Evolutionary conservation across 2,113 vertebrate genomes (phyloP).

Genomic region (Mixornis gularis): DNA sequence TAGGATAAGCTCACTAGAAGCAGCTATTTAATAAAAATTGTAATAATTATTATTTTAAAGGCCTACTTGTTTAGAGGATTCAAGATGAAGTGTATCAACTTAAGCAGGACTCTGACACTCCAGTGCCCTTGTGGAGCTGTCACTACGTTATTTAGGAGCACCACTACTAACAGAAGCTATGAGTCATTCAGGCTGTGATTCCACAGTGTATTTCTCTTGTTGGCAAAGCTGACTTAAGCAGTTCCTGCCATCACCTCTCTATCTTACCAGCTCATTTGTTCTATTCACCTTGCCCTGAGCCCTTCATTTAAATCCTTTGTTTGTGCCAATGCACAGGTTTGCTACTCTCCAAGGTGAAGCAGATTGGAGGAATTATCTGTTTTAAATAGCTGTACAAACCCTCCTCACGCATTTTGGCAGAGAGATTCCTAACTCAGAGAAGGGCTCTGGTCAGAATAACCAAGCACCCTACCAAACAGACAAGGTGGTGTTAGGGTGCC

Average conservation of each 20-base stretch:
- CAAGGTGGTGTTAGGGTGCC: background rate
- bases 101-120: background rate
- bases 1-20: background rate
- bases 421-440: background rate
- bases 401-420: background rate
- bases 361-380: background rate
- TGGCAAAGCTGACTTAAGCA: slow-evolving; percentile 54
- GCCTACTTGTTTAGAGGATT: background rate
- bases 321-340: background rate
- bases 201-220: slow-evolving; percentile 23
- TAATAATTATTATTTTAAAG: background rate
- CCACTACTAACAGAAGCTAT: slow-evolving; percentile 23
- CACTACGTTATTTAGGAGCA: slow-evolving; percentile 25
- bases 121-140: slow-evolving; percentile 34
- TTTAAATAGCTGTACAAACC: background rate
- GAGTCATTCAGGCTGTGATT: slow-evolving; percentile 46
- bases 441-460: background rate
- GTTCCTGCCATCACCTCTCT: slow-evolving; percentile 14
- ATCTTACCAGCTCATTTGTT: background rate
- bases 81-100: background rate
- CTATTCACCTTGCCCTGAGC: slow-evolving; percentile 28
- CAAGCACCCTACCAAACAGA: background rate
- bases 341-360: background rate
- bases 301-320: background rate
- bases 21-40: background rate